These are phyloP conservation scores for Rhadina sibilatrix DNA, from an alignment of 2,113 vertebrate genomes.

Conservation along the genomic window DNA sequence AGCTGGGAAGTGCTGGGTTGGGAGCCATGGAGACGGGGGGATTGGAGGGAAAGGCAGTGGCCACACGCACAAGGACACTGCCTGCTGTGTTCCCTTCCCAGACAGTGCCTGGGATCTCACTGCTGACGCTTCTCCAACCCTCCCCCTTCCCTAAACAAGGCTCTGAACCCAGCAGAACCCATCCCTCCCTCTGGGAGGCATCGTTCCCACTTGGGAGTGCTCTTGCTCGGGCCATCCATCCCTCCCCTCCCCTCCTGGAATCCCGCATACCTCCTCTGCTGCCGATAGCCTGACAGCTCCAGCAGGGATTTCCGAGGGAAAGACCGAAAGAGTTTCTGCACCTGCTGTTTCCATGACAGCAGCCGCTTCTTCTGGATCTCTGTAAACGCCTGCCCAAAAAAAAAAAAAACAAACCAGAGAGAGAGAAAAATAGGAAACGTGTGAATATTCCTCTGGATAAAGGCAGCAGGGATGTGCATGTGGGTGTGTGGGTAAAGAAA, in stretches of 20 bases:
- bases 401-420: background rate
- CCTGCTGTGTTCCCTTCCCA: background rate
- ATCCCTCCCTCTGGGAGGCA: background rate
- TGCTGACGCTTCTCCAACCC: background rate
- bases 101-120: background rate
- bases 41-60: fast-evolving
- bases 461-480: background rate
- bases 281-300: constrained; percentile 92
- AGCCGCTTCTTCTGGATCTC: constrained; percentile 98
- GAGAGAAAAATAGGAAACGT: background rate
- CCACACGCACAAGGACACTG: background rate
- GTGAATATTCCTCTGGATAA: constrained; percentile 27
- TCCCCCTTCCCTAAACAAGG: fast-evolving
- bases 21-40: background rate
- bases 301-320: constrained; percentile 97
- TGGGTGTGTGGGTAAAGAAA: background rate
- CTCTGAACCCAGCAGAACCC: background rate
- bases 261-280: constrained; percentile 85
- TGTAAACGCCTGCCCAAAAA: constrained; percentile 85
- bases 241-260: background rate
- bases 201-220: background rate
- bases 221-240: background rate
- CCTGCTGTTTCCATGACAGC: constrained; percentile 99
- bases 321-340: constrained; percentile 98
- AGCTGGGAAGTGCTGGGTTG: background rate